These are phyloP conservation scores for Cyanoderma ruficeps DNA, from an alignment of 2,113 vertebrate species.

Conservation along the genomic window DNA sequence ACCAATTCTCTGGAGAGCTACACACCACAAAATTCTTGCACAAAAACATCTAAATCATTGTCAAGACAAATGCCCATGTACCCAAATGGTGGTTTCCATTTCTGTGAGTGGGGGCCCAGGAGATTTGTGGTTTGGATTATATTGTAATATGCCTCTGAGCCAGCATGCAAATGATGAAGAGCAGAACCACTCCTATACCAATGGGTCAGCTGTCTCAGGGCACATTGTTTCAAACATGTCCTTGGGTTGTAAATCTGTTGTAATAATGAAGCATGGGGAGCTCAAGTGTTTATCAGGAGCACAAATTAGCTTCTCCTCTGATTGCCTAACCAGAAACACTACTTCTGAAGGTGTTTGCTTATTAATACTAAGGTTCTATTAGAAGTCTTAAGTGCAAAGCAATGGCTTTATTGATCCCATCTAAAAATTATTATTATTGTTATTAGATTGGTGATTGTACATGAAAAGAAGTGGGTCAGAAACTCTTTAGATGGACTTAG, in stretches of 20 bases:
- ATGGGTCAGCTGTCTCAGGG: not conserved
- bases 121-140: not conserved
- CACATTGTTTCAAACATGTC: not conserved
- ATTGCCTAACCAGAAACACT: constrained; percentile 9
- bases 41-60: not conserved
- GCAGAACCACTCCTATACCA: not conserved
- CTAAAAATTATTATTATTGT: constrained; percentile 46
- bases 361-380: constrained; percentile 48
- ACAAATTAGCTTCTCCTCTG: constrained; percentile 12
- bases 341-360: constrained; percentile 44
- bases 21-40: not conserved
- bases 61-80: not conserved
- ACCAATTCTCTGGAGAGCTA: not conserved
- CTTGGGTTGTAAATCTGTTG: not conserved
- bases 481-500: constrained; percentile 33
- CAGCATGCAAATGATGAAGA: constrained; percentile 2
- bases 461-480: constrained; percentile 53
- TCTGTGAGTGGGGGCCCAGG: not conserved
- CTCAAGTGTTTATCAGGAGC: constrained; percentile 28
- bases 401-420: constrained; percentile 45
- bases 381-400: constrained; percentile 55
- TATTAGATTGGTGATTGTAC: constrained; percentile 38
- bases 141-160: constrained; percentile 2
- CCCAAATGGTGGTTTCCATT: not conserved
- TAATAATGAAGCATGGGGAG: not conserved